phyloP scores from a whole-genome alignment of 2,113 vertebrate genomes.

The Gopherus evgoodei region DNA sequence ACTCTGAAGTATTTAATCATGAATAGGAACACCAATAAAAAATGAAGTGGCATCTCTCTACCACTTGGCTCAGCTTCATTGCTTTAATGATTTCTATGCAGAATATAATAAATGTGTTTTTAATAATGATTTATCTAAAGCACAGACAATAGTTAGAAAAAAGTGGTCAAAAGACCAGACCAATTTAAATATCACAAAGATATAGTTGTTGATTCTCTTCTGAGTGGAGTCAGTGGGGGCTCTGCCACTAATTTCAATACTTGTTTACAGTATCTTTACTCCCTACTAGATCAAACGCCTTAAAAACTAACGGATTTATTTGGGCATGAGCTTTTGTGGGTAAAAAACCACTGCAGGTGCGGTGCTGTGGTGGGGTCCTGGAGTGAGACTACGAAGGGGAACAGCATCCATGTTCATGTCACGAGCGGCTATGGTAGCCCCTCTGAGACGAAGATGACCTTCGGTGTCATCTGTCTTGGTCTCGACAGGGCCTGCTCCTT shows the following conservation, averaged over 20 bases:
- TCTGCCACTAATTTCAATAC: not conserved
- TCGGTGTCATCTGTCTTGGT: too few relatives aligned
- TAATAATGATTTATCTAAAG: slow-evolving; percentile 3
- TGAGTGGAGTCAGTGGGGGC: not conserved
- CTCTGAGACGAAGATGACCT: too few relatives aligned
- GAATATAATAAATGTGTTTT: not conserved
- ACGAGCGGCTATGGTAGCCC: too few relatives aligned
- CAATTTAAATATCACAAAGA: not conserved
- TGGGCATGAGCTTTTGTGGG: too few relatives aligned
- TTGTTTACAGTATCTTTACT: not conserved
- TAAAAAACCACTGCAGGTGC: too few relatives aligned
- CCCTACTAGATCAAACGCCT: not conserved
- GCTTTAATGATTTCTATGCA: slow-evolving; percentile 17
- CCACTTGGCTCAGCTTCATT: slow-evolving; percentile 3
- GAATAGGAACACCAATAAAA: slow-evolving; percentile 39
- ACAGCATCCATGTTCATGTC: too few relatives aligned
- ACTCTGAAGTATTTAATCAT: slow-evolving; percentile 53
- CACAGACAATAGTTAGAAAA: not conserved
- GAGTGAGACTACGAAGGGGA: too few relatives aligned
- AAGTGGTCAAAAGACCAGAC: not conserved
- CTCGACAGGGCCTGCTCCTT: too few relatives aligned
- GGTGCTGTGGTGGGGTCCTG: too few relatives aligned
- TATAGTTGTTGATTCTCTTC: not conserved
- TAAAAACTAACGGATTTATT: too few relatives aligned
- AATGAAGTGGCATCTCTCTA: not conserved